Base-by-base conservation (phyloP, 2,113 vertebrate species). In the Carassius auratus region DNA sequence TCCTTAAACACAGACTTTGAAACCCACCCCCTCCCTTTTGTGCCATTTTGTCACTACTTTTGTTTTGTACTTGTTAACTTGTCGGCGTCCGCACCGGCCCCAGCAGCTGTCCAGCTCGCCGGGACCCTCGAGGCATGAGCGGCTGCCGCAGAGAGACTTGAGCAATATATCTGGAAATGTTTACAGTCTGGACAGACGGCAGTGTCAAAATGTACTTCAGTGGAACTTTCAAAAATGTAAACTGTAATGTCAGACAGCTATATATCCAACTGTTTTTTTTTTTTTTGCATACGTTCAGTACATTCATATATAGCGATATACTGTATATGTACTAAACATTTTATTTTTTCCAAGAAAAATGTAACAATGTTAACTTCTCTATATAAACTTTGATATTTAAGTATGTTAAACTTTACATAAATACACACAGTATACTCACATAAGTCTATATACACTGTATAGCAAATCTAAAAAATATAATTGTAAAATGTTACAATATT, bases 61-160 rank as follows among this genome's bases (percentile, higher is more conserved):
- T 93, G 93, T 95, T 95, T 94, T 91, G 91, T 93, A 90, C 93
- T 94, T 93, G 93, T 93, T 95, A 93, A 94, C 93, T 91, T 91
- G 90, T 94, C 92, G 91, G 92, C 90, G 89, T 93, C 89, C 80
- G 85, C 87, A 84, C 23, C 86, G 91, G 92, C 92, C 89, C 90
- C 92, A 88, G 92, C 94, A 95, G 94, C 94, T 95, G 94, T 90
- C 90, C 81, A 83, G 84, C 91, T 92, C 61, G 86, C 86, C 8
- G 89, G 89, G 89, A 91, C 89, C 89, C 81, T 91, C 64, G 5
- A 90, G 87, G 83, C 93, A 93, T 76, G 77, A 73, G n/a, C 10
- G 19, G 3, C 9, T 14, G 26, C 64, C n/a, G 64, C 64, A 26
- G 1, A 50, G 13, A 21, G 59, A 61, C 55, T 80, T 48, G 38